Conservation (phyloP, 1,140 invertebrate species). For the Dryas iulia region DNA sequence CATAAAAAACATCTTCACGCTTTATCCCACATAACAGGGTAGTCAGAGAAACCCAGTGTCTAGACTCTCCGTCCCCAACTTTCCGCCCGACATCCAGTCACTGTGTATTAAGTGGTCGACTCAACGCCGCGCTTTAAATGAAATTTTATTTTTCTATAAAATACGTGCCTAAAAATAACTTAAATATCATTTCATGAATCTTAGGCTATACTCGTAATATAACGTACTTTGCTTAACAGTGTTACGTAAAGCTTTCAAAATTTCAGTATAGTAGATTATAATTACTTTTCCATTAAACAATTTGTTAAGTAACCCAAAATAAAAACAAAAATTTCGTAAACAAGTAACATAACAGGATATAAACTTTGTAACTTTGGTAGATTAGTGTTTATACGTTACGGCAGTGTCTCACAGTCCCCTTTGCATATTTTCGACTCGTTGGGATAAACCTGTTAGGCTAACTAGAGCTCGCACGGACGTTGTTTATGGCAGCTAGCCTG, state of each 20-base stretch:
- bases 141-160: too few species aligned
- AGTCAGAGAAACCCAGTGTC: too few species aligned
- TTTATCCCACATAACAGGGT: too few species aligned
- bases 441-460: conserved; percentile 61
- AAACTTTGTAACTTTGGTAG: conserved; percentile 33
- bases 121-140: too few species aligned
- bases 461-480: conserved; percentile 56
- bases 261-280: conserved; percentile 6
- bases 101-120: too few species aligned
- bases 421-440: conserved; percentile 48
- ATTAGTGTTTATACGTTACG: conserved; percentile 40
- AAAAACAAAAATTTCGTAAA: conserved; percentile 8
- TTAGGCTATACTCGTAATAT: too few species aligned
- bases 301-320: conserved; percentile 1
- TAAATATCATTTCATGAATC: too few species aligned
- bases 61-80: too few species aligned
- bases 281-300: conserved; percentile 15
- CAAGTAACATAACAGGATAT: conserved; percentile 22
- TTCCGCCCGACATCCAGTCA: too few species aligned
- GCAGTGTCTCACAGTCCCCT: conserved; percentile 39
- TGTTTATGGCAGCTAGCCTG: conserved; percentile 51
- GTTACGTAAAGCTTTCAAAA: not conserved
- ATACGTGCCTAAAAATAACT: too few species aligned
- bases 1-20: too few species aligned
- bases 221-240: not conserved